These are phyloP conservation scores for Nemapogon koenigi DNA, from an alignment of 2,888 invertebrate genomes.

Conservation along the genomic window DNA sequence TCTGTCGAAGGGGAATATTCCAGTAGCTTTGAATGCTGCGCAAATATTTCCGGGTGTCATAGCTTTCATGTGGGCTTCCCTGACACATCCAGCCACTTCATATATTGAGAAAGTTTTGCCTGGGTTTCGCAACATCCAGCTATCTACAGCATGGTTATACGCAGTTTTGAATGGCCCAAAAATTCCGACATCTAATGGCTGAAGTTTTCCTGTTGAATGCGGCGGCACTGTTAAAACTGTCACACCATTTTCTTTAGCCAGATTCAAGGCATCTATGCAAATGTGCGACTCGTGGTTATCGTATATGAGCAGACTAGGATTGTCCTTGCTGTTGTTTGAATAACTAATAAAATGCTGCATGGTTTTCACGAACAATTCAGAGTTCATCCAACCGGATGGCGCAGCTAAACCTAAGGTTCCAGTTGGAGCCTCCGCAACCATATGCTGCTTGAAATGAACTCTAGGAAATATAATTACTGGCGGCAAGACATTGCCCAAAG, in stretches of 20 bases:
- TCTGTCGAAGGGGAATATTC: slow-evolving; percentile 26
- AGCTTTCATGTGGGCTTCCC: slow-evolving; percentile 24
- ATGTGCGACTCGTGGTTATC: slow-evolving; percentile 38
- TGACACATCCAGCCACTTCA: slow-evolving; percentile 29
- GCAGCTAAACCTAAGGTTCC: slow-evolving; percentile 29
- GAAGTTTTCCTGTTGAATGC: slow-evolving; percentile 32
- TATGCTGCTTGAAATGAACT: slow-evolving; percentile 19
- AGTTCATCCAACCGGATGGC: slow-evolving; percentile 29
- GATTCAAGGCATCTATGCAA: slow-evolving; percentile 36
- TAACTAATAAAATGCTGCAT: slow-evolving; percentile 28
- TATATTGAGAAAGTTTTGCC: slow-evolving; percentile 35
- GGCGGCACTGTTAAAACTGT: slow-evolving; percentile 33
- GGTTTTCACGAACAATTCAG: slow-evolving; percentile 24
- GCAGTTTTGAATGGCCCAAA: slow-evolving; percentile 23
- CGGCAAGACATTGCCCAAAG: slow-evolving; percentile 19
- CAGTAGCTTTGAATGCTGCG: slow-evolving; percentile 25
- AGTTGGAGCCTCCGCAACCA: slow-evolving; percentile 26
- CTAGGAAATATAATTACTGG: slow-evolving; percentile 24
- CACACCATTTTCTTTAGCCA: slow-evolving; percentile 28
- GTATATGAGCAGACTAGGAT: slow-evolving; percentile 23
- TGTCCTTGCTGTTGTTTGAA: slow-evolving; percentile 19
- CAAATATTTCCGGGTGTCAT: slow-evolving; percentile 29
- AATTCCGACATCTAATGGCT: slow-evolving; percentile 23
- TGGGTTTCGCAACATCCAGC: slow-evolving; percentile 29
- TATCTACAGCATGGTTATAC: slow-evolving; percentile 20